These are phyloP conservation scores for Andrena camellia DNA, from an alignment of 2,888 invertebrate genomes.

Conservation along the genomic window DNA sequence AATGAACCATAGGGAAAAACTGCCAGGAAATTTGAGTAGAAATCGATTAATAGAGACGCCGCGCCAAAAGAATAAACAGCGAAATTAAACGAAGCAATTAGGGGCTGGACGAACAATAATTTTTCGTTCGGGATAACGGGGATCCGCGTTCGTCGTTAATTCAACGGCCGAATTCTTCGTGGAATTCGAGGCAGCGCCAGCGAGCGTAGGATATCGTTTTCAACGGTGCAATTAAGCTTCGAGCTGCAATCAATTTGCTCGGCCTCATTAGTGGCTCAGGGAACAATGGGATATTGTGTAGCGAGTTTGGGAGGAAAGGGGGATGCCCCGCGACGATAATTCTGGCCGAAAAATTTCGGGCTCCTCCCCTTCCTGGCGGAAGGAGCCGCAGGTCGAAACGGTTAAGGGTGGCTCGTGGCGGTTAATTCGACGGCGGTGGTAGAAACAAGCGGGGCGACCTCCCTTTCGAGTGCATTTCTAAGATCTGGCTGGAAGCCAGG, in stretches of 20 bases:
- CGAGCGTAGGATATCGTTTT: slow-evolving; percentile 22
- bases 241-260: slow-evolving; percentile 40
- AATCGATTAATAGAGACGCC: neutral
- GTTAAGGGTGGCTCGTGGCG: slow-evolving; percentile 13
- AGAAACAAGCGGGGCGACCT: slow-evolving; percentile 25
- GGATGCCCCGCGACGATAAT: neutral
- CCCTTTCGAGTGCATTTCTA: slow-evolving; percentile 60
- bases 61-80: neutral
- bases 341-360: slow-evolving; percentile 37
- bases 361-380: neutral
- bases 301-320: neutral
- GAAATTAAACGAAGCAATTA: slow-evolving; percentile 18
- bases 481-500: slow-evolving; percentile 61
- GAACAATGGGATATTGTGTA: slow-evolving; percentile 47
- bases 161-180: slow-evolving; percentile 29
- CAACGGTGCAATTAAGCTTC: slow-evolving; percentile 49
- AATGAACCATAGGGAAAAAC: neutral
- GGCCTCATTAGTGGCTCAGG: slow-evolving; percentile 49
- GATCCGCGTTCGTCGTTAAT: slow-evolving; percentile 19
- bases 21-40: neutral
- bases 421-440: slow-evolving; percentile 27
- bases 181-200: slow-evolving; percentile 8
- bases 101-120: neutral
- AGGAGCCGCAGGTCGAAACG: slow-evolving; percentile 25
- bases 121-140: neutral